Conservation (phyloP, 2,797 vertebrate species). For the Eupleurogrammus muticus region DNA sequence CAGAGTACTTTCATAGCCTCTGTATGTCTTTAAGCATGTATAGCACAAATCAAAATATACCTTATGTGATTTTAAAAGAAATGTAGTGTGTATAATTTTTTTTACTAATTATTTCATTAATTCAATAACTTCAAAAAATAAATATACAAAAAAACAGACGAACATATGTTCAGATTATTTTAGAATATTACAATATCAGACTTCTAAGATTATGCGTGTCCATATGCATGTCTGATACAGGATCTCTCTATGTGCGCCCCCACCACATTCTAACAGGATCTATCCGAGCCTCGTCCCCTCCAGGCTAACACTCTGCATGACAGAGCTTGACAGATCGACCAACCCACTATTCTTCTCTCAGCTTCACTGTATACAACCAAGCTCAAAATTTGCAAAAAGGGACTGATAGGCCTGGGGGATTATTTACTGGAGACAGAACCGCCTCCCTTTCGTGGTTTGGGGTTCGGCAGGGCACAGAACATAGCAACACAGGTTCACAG, state of each 20-base stretch:
- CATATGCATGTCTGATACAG: slow-evolving; percentile 7
- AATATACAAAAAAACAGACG: neutral
- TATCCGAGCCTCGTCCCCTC: slow-evolving; percentile 45
- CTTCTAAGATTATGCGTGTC: slow-evolving; percentile 4
- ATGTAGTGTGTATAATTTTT: neutral
- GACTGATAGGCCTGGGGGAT: slow-evolving; percentile 67
- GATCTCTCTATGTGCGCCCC: slow-evolving; percentile 28
- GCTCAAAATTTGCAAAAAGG: slow-evolving; percentile 58
- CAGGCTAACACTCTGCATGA: slow-evolving; percentile 53
- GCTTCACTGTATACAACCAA: slow-evolving; percentile 57
- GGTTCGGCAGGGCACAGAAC: slow-evolving; percentile 20
- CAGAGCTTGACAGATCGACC: slow-evolving; percentile 72
- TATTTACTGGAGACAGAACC: slow-evolving; percentile 61
- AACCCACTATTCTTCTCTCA: slow-evolving; percentile 57
- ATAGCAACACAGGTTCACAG: slow-evolving; percentile 40
- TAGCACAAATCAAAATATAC: neutral
- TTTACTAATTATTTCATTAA: neutral
- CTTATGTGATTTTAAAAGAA: neutral
- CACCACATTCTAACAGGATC: slow-evolving; percentile 56
- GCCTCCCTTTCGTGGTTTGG: slow-evolving; percentile 25
- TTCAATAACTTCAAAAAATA: neutral
- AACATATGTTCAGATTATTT: neutral
- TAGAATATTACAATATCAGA: neutral
- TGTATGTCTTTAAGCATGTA: neutral
- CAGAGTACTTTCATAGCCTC: neutral